Evolutionary conservation across 2,888 invertebrate genomes (phyloP), one percentile per base, ranked within the genome.

Genomic region (Cheilosia urbana): DNA sequence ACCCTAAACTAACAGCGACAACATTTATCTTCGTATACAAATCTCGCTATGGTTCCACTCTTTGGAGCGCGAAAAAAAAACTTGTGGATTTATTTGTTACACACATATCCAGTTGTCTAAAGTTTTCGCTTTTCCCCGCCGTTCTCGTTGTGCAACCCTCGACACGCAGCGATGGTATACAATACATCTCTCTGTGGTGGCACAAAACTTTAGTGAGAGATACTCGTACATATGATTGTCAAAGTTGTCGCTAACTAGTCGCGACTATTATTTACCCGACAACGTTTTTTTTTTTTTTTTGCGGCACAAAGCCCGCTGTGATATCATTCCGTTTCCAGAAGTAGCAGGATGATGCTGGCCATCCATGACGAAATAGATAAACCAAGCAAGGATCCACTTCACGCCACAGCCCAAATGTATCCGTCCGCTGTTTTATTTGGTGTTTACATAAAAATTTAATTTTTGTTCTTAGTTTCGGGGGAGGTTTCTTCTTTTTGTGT

Each of bases 401-500:
- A 47, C 55, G 71, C n/a, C 55, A 72, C 47, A 82, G n/a, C n/a
- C n/a, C n/a, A n/a, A n/a, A n/a, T 60, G 49, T 60, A 34, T 47
- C 19, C 27, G 27, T 30, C 9, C 53, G 37, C 13, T 37, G 62
- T 73, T 79, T 73, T 69, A 71, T 58, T 80, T 81, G 71, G 66
- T 81, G 85, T 81, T 85, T 81, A 72, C 77, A 77, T 85, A 77
- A 81, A 85, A 81, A 77, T 85, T 81, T 73, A 81, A 81, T 81
- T 81, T 85, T 63, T 72, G 69, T 77, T 79, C 69, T 42, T 57
- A 66, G 73, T 78, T 73, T 63, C n/a, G 11, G 62, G 65, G 60
- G 45, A 30, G n/a, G 57, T 69, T 40, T 34, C n/a, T 3, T 37
- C 37, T 13, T 6, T 40, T 51, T 76, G 30, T 37, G 63, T 63